Evolutionary conservation across 2,797 vertebrate genomes (phyloP).

Genomic region (Sebastes oblongus): DNA sequence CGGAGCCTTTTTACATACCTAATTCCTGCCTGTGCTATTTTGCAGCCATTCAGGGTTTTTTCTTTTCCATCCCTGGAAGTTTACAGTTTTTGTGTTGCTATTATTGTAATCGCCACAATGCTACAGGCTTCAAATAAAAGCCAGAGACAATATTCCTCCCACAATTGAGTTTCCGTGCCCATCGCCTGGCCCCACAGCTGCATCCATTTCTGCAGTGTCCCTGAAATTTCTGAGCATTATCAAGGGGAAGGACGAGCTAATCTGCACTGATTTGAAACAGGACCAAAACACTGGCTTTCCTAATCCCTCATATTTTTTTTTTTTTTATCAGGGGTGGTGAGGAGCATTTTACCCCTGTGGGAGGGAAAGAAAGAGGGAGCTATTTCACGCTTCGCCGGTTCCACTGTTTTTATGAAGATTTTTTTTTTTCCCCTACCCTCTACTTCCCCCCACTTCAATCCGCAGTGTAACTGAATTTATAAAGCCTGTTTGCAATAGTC

Average conservation of each 20-base stretch:
- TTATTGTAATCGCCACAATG: conserved; percentile 70
- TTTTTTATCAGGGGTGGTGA: conserved; percentile 73
- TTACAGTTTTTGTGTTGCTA: conserved; percentile 67
- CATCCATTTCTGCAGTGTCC: conserved; percentile 62
- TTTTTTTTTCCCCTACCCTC: conserved; percentile 11
- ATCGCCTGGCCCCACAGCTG: conserved; percentile 57
- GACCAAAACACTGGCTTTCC: conserved; percentile 78
- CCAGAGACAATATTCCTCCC: conserved; percentile 74
- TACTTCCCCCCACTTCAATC: conserved; percentile 48
- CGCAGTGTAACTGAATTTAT: conserved; percentile 66
- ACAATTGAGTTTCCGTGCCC: conserved; percentile 65
- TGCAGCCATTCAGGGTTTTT: conserved; percentile 27
- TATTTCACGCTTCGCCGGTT: conserved; percentile 81
- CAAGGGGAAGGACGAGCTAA: conserved; percentile 79
- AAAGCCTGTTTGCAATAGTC: conserved; percentile 65
- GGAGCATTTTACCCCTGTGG: conserved; percentile 74
- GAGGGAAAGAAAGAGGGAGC: conserved; percentile 76
- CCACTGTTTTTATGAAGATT: conserved; percentile 81
- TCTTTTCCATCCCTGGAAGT: conserved; percentile 48
- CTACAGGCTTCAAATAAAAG: conserved; percentile 75
- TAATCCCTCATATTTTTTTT: conserved; percentile 80
- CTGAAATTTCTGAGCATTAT: conserved; percentile 74
- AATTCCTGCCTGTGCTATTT: conserved; percentile 6
- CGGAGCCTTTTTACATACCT: conserved; percentile 17
- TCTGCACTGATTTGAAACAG: conserved; percentile 84